Conservation (phyloP, 2,888 invertebrate species). For the Ormyrus pomaceus region DNA sequence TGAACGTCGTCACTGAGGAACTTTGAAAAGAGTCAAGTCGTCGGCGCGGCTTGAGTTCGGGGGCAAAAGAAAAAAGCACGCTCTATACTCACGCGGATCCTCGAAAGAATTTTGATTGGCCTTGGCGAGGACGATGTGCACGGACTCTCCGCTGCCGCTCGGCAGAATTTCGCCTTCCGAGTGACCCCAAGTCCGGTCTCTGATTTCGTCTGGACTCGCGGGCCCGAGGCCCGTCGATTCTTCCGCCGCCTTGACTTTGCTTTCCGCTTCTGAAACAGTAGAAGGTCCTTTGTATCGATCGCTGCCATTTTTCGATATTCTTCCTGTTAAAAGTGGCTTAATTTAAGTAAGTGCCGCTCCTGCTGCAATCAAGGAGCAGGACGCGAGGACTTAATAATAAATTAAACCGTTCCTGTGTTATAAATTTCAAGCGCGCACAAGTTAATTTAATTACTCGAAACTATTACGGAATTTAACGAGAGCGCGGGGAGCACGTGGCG, state of each 20-base stretch:
- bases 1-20: no score
- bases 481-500: no score
- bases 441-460: no score
- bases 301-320: neutral
- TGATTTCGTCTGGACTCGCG: neutral
- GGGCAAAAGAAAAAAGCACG: neutral
- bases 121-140: slow-evolving; percentile 79
- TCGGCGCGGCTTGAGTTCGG: no score
- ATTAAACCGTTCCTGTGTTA: no score
- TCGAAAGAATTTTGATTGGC: slow-evolving; percentile 77
- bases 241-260: neutral
- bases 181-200: slow-evolving; percentile 50
- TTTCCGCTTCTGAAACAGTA: slow-evolving; percentile 19
- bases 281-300: neutral
- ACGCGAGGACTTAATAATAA: no score
- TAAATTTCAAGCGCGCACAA: no score
- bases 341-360: no score
- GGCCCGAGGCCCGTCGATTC: neutral
- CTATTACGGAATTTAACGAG: no score
- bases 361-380: no score
- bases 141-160: slow-evolving; percentile 70
- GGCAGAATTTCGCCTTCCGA: slow-evolving; percentile 60
- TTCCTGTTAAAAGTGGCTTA: no score
- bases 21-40: no score
- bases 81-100: slow-evolving; percentile 73